These are phyloP conservation scores for Natator depressus DNA, from an alignment of 2,113 vertebrate genomes.

Conservation along the genomic window DNA sequence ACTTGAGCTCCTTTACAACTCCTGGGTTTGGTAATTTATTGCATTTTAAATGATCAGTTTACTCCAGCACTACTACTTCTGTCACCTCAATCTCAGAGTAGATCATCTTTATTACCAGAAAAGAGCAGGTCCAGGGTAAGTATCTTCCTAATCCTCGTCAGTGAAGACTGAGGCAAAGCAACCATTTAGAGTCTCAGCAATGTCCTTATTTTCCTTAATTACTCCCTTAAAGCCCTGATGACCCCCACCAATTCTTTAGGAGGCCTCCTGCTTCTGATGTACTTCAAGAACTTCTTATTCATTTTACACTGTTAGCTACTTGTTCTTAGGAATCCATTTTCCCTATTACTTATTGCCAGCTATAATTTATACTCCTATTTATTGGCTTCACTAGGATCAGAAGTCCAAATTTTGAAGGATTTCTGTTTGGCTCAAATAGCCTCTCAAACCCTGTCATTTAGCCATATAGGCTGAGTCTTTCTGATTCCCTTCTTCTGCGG, in stretches of 20 bases:
- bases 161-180: not conserved
- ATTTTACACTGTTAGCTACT: not conserved
- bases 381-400: not conserved
- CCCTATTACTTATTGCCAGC: not conserved
- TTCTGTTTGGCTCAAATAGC: not conserved
- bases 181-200: not conserved
- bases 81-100: not conserved
- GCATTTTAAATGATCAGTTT: not conserved
- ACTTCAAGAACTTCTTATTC: not conserved
- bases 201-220: not conserved
- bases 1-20: not conserved
- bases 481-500: no score
- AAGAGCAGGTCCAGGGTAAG: not conserved
- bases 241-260: not conserved
- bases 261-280: not conserved
- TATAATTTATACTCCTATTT: not conserved
- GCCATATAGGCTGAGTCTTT: no score
- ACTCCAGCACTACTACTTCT: not conserved
- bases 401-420: not conserved
- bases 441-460: no score
- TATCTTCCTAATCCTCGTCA: not conserved
- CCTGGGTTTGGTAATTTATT: not conserved
- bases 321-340: not conserved
- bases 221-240: not conserved
- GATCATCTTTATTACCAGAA: not conserved